Evolutionary conservation across 2,888 invertebrate species (phyloP), one percentile per base, ranked within the genome.

Genomic region (Rhamnusium bicolor): DNA sequence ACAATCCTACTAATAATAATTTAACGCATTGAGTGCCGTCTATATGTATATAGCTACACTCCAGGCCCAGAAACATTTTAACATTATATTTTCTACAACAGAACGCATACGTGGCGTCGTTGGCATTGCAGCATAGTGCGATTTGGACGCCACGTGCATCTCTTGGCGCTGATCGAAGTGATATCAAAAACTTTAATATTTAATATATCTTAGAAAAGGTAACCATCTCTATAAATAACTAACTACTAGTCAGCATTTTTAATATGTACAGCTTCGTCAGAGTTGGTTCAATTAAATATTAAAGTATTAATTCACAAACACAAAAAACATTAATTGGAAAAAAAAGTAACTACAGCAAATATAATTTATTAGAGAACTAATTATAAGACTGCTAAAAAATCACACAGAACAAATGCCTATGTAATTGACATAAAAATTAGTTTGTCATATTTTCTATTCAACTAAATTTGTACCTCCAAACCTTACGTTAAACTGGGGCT

Each of bases 401-500:
- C 24, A 56, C 24, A 19, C 47, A n/a, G 21, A 62, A 19, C 19
- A 14, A 7, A 18, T 12, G 21, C 10, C 61, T 19, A 61, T 61
- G 46, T 19, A 61, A 46, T 21, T 21, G 6, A 54, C 19, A 19
- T 46, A 46, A 46, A 21, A 54, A 54, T 21, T 56, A 56, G 16
- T 46, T 47, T 21, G 46, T 47, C 62, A 62, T 47, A 47, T 53
- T 29, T 27, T 65, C 53, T 32, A 65, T 65, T 19, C 19, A 65
- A 65, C 65, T 65, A 65, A 65, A 54, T 65, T 65, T 65, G 65
- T 65, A 65, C 53, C 65, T 53, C 47, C 12, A 19, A 51, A 18
- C 47, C 51, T 54, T 51, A 63, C 24, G 63, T 51, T 32, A 53
- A 32, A 51, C 14, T 18, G 40, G 27, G 24, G 12, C 19, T 53